phyloP scores from a whole-genome alignment of 2,888 invertebrate genomes.

The Synanthedon formicaeformis region DNA sequence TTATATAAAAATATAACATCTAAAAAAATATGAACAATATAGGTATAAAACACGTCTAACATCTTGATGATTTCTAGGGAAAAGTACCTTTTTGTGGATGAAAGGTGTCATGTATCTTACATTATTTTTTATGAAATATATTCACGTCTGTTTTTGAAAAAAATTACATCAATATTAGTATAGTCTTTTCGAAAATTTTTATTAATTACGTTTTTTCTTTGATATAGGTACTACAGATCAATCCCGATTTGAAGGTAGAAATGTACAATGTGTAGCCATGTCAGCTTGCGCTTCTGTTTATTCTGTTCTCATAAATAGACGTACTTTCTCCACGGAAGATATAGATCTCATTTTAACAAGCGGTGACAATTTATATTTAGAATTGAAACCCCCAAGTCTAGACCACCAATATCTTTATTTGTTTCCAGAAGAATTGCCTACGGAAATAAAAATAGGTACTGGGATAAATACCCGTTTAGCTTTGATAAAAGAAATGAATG shows the following conservation, averaged over 20 bases:
- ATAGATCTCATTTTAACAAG: background rate
- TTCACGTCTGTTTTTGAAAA: no score
- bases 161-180: no score
- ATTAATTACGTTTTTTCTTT: no score
- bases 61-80: no score
- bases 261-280: background rate
- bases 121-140: no score
- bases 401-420: background rate
- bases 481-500: background rate
- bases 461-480: background rate
- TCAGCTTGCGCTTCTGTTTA: background rate
- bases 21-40: no score
- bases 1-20: no score
- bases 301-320: background rate
- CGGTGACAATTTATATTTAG: background rate
- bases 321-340: background rate
- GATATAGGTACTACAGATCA: no score
- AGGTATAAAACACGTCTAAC: no score
- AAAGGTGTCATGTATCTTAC: no score
- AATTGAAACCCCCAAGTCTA: background rate
- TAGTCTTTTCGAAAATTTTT: no score
- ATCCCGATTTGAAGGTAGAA: background rate
- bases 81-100: no score
- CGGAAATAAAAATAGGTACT: background rate
- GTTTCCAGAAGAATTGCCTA: background rate